These are phyloP conservation scores for Clinocottus analis DNA, from an alignment of 2,113 vertebrate species.

Conservation along the genomic window DNA sequence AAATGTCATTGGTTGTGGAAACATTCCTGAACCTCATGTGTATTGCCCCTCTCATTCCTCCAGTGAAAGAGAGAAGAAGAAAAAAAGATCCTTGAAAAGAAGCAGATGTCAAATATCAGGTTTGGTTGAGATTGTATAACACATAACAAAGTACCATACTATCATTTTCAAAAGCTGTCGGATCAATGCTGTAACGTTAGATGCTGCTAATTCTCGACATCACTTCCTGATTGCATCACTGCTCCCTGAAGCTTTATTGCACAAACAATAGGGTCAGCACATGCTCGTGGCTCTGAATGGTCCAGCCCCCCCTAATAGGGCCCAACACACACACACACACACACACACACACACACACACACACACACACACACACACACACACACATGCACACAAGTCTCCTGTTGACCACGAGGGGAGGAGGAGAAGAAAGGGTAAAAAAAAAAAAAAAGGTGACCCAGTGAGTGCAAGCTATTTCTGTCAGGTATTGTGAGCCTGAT, in stretches of 20 bases:
- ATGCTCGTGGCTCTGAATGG: slow-evolving; percentile 16
- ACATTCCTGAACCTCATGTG: slow-evolving; percentile 55
- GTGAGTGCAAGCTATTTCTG: slow-evolving; percentile 61
- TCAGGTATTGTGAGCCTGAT: slow-evolving; percentile 69
- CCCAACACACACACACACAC: slow-evolving; percentile 26
- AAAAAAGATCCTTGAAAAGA: slow-evolving; percentile 61
- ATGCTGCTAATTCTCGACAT: slow-evolving; percentile 63
- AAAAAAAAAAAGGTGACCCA: neutral
- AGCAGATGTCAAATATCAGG: slow-evolving; percentile 76
- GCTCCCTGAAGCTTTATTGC: slow-evolving; percentile 33
- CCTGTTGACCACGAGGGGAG: slow-evolving; percentile 34
- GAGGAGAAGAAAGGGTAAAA: neutral
- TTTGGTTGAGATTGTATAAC: slow-evolving; percentile 52
- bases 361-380: slow-evolving; percentile 22
- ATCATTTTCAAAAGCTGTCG: slow-evolving; percentile 61
- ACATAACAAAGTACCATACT: slow-evolving; percentile 65
- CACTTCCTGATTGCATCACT: slow-evolving; percentile 70
- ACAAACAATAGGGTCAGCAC: slow-evolving; percentile 51
- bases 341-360: too few species aligned
- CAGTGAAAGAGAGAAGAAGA: neutral
- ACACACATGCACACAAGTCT: slow-evolving; percentile 9
- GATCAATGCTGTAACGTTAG: slow-evolving; percentile 69
- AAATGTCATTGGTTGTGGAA: slow-evolving; percentile 63
- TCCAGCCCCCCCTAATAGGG: slow-evolving; percentile 4
- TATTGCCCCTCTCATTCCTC: neutral